Evolutionary conservation across 2,113 vertebrate genomes (phyloP).

Genomic region (Gambusia holbrooki): DNA sequence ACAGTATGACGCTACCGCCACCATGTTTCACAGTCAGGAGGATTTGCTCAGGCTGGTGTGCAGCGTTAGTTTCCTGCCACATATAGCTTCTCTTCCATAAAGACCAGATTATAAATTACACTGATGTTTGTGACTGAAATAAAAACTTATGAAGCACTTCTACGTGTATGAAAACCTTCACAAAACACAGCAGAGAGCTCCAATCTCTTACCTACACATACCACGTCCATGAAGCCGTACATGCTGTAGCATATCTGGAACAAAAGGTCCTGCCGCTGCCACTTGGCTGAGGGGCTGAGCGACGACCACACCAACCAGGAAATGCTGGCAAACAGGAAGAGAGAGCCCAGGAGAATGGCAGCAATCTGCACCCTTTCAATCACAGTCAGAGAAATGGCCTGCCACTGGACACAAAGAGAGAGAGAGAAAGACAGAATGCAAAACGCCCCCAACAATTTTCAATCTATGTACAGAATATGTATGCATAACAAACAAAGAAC

Average conservation of each 20-base stretch:
- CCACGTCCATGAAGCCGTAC: constrained; percentile 93
- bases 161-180: neutral
- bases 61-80: too few species aligned
- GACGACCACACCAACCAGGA: constrained; percentile 91
- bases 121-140: too few species aligned
- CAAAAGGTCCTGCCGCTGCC: constrained; percentile 90
- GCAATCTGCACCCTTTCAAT: constrained; percentile 91
- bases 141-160: neutral
- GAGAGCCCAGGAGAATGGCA: constrained; percentile 87
- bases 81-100: too few species aligned
- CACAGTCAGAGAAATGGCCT: constrained; percentile 88
- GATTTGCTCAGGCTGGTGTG: too few species aligned
- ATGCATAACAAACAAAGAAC: too few species aligned
- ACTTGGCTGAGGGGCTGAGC: constrained; percentile 89
- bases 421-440: neutral
- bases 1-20: too few species aligned
- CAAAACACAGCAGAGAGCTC: neutral
- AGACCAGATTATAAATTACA: too few species aligned
- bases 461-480: too few species aligned
- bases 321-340: constrained; percentile 89
- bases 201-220: constrained; percentile 85
- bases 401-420: constrained; percentile 78
- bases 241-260: constrained; percentile 93
- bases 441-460: too few species aligned
- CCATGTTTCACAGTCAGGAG: too few species aligned